Evolutionary conservation across 1,140 invertebrate species (phyloP), one percentile per base, ranked within the genome.

Genomic region (Drosophila mayri): DNA sequence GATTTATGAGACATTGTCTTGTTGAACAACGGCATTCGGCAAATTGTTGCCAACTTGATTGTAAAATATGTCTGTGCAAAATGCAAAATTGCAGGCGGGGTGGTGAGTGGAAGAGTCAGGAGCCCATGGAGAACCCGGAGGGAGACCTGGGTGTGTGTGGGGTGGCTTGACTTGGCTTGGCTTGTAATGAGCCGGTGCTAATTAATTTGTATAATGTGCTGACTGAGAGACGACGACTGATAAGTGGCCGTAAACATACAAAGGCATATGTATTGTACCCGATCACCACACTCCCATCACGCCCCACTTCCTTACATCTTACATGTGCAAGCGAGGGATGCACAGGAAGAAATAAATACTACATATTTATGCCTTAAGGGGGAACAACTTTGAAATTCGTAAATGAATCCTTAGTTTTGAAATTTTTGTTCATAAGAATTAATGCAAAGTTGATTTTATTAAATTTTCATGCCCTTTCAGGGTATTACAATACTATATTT

Each of bases 161-260:
- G 28, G 14, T 54, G 32, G 14, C 32, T 18, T 3, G 25, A 25
- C 25, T 25, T 30, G 28, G 28, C 28, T 30, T 8, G 28, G 28
- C 55, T 77, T 59, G 57, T 77, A 78, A 78, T 78, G 76, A 78
- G 55, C 37, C 59, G 64, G 58, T 49, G 76, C 65, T 87, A 87
- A 87, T 88, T 84, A 87, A 88, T 84, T 87, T 87, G 67, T 87
- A 80, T 77, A 87, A 80, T 80, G 76, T 74, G 76, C 84, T 84
- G 84, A 61, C 54, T 57, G 57, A 55, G 50, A 54, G 55, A 65
- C 52, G 28, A 62, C 59, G 43, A 52, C 64, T 57, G 82, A 75
- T 81, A 85, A 86, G 64, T 86, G 72, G 65, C 61, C 66, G 70
- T 81, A 67, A 86, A 86, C 68, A 67, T 70, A 77, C 66, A 66